Conservation (phyloP, 1,140 invertebrate species). For the Trichonephila inaurata region DNA sequence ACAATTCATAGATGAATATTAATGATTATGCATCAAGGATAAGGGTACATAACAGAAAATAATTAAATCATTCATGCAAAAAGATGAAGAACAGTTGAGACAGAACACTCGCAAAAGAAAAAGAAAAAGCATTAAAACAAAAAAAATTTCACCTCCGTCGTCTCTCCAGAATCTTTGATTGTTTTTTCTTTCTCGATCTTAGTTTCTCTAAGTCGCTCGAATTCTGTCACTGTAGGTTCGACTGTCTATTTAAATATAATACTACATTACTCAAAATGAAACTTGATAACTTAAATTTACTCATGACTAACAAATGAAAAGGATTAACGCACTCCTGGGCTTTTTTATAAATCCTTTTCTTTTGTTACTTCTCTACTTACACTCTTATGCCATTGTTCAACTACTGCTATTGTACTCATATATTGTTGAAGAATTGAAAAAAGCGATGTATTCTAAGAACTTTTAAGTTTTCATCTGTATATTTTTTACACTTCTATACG, state of each 20-base stretch:
- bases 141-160: constrained; percentile 61
- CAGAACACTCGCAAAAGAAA: background rate
- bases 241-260: constrained; percentile 33
- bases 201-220: constrained; percentile 59
- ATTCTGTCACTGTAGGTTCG: constrained; percentile 61
- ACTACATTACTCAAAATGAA: constrained; percentile 15
- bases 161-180: constrained; percentile 67
- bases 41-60: no score
- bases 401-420: no score
- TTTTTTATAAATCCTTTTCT: no score
- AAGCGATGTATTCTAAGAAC: no score
- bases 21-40: no score
- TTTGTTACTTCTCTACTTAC: no score
- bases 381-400: no score
- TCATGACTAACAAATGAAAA: background rate
- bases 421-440: no score
- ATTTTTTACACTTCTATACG: no score
- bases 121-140: background rate
- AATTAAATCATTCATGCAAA: no score
- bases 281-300: background rate
- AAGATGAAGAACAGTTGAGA: background rate
- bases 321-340: no score
- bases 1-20: background rate
- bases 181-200: constrained; percentile 73
- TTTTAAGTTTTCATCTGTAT: no score